Evolutionary conservation across 2,888 invertebrate genomes (phyloP).

Genomic region (Polymixis flavicincta): DNA sequence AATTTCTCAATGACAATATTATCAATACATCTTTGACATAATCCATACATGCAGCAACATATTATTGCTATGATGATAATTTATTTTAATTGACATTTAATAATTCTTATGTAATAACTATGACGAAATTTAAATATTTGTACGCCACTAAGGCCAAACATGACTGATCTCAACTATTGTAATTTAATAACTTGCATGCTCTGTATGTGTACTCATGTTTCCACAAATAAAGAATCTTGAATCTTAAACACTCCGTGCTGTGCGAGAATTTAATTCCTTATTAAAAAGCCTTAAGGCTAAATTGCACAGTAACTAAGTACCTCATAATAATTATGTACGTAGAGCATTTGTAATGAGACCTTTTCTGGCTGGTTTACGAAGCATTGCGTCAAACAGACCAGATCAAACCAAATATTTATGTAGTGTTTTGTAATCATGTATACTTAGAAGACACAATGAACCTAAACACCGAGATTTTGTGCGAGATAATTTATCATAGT

Average conservation of each 20-base stretch:
- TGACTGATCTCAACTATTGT: too few relatives aligned
- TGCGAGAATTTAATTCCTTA: background rate
- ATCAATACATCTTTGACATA: too few relatives aligned
- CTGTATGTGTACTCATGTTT: too few relatives aligned
- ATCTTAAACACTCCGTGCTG: background rate
- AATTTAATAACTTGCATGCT: too few relatives aligned
- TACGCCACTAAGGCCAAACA: too few relatives aligned
- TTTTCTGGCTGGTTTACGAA: background rate
- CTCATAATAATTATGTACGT: background rate
- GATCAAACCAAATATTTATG: background rate
- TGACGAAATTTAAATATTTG: too few relatives aligned
- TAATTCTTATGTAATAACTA: too few relatives aligned
- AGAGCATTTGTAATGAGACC: background rate
- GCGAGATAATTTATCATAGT: conserved; percentile 81
- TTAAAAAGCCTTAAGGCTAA: background rate
- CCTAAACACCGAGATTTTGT: conserved; percentile 69
- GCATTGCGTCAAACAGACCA: background rate
- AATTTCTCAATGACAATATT: too few relatives aligned
- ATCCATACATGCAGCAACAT: too few relatives aligned
- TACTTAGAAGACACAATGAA: conserved; percentile 53
- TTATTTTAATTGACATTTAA: too few relatives aligned
- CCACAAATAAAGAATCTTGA: too few relatives aligned
- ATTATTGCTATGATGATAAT: too few relatives aligned
- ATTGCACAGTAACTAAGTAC: background rate
- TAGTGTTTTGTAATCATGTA: conserved; percentile 22